phyloP scores from a whole-genome alignment of 2,113 vertebrate genomes.

The Burhinus oedicnemus region DNA sequence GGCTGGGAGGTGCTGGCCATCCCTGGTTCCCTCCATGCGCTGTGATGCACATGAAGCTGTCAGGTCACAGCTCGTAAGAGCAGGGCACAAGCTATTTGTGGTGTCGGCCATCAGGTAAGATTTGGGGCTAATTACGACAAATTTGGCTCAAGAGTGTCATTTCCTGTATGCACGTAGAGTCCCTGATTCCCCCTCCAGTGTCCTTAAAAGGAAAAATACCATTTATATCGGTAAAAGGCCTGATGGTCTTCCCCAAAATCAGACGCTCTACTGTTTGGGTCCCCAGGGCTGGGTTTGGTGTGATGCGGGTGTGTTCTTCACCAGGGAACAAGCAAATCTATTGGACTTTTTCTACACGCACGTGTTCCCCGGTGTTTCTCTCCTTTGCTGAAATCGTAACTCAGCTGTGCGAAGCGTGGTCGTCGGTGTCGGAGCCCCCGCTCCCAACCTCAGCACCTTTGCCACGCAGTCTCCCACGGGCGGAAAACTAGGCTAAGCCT shows the following conservation, averaged over 20 bases:
- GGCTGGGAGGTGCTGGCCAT: not conserved
- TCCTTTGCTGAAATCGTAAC: not conserved
- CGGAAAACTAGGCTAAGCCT: slow-evolving; percentile 21
- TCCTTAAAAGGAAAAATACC: not conserved
- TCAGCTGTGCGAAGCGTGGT: not conserved
- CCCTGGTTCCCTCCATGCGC: not conserved
- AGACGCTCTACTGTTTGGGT: too few relatives aligned
- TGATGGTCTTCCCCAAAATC: not conserved
- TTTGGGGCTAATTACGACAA: not conserved
- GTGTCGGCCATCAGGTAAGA: not conserved
- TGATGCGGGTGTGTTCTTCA: not conserved
- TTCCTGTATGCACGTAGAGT: not conserved
- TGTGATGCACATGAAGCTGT: not conserved
- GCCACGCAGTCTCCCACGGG: not conserved
- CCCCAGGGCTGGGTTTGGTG: too few relatives aligned
- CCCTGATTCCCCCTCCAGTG: not conserved
- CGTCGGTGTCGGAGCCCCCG: fast-evolving
- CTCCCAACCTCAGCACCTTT: not conserved
- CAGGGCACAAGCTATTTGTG: too few relatives aligned
- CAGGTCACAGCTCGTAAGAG: not conserved
- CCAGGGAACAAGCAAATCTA: not conserved
- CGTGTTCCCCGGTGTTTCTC: fast-evolving
- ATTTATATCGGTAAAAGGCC: not conserved
- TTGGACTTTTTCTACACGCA: fast-evolving
- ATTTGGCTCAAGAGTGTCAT: not conserved